Conservation (phyloP, 2,888 invertebrate genomes). For the Dichetophora obliterata region DNA sequence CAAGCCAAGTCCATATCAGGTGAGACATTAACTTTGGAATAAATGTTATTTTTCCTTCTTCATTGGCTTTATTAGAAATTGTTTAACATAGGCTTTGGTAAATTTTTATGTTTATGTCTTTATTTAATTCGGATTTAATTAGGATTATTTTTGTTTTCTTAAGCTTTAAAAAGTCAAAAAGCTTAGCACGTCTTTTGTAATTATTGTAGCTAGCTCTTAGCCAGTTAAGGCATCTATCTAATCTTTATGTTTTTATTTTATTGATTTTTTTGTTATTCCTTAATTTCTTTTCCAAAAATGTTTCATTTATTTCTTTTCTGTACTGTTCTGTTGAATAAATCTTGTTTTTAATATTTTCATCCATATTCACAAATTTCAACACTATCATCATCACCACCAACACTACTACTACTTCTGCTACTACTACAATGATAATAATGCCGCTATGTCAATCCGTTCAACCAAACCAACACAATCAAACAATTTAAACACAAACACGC, state of each 20-base stretch:
- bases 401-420: conserved; percentile 30
- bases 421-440: conserved; percentile 18
- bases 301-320: not conserved
- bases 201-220: not conserved
- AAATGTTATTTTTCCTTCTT: not conserved
- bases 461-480: conserved; percentile 23
- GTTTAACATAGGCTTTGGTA: not conserved
- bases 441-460: conserved; percentile 3
- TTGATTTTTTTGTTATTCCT: not conserved
- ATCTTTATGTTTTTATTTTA: not conserved
- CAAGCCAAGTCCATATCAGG: conserved; percentile 79
- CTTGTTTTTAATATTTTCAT: conserved; percentile 41
- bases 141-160: not conserved
- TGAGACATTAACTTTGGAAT: conserved; percentile 68
- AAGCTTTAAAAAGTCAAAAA: not conserved
- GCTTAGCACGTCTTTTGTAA: not conserved
- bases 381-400: conserved; percentile 42
- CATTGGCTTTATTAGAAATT: not conserved
- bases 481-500: conserved; percentile 24
- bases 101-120: too few species aligned
- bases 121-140: not conserved
- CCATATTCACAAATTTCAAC: conserved; percentile 41
- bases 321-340: conserved; percentile 15
- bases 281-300: not conserved
- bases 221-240: not conserved